Evolutionary conservation across 2,888 invertebrate genomes (phyloP), one percentile per base, ranked within the genome.

Genomic region (Protodeltote pygarga): DNA sequence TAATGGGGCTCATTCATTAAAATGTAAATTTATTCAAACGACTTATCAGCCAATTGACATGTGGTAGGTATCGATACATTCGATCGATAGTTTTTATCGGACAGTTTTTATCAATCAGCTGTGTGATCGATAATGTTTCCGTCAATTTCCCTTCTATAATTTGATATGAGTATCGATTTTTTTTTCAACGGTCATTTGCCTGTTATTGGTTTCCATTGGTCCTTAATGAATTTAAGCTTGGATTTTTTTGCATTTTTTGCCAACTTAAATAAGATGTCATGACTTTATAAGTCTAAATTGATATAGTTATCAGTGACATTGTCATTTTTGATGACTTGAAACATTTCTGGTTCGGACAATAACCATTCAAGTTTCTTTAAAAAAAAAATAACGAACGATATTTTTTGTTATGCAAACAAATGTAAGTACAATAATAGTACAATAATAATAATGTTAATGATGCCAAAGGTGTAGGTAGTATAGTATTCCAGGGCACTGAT

Each of bases 1-100:
- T 69, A 62, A 69, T 58, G 32, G 40, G 31, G 73, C 74, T 75
- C 68, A 73, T 75, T 75, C 58, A 79, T 79, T 80, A 74, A 71
- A 58, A 76, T 76, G 73, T 45, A 73, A 80, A 78, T 81, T 75
- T 76, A 83, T 82, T 77, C 82, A 72, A 65, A 70, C 71, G 61
- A 69, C 71, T 73, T 80, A 81, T 77, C 78, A 71, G 69, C 64
- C 29, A 69, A 75, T 67, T 77, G 83, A 79, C 80, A 75, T 73
- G 73, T 69, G 62, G 66, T 74, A 67, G 33, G 53, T 64, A 64
- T 63, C 59, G 54, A 60, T 59, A 48, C 47, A 51, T 65, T 34
- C 48, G 61, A 67, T 67, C 73, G 69, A 57, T 65, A 52, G 54
- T 72, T 75, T 74, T 71, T 73, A 66, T 72, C 53, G 37, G 17